phyloP scores from a whole-genome alignment of 1,140 invertebrate species.

The Cyclina sinensis region DNA sequence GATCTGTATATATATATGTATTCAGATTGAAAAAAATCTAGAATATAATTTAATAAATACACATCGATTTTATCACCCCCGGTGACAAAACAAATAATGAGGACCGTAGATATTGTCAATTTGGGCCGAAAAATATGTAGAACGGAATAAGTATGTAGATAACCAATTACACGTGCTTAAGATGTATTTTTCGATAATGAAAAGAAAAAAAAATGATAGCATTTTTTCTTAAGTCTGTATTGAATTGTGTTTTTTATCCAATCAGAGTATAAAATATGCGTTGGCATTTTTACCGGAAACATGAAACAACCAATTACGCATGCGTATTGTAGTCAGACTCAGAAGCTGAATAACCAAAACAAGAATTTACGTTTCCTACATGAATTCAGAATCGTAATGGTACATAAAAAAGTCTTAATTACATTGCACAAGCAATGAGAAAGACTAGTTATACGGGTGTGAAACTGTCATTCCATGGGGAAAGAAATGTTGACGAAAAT shows the following conservation, averaged over 20 bases:
- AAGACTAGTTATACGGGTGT: slow-evolving; percentile 78
- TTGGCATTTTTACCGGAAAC: slow-evolving; percentile 35
- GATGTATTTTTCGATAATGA: too few species aligned
- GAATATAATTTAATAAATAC: too few species aligned
- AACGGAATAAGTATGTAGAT: too few species aligned
- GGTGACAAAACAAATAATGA: too few species aligned
- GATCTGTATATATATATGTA: too few species aligned
- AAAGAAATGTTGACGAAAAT: slow-evolving; percentile 21
- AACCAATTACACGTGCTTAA: too few species aligned
- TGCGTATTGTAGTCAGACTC: slow-evolving; percentile 52
- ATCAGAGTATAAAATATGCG: not conserved
- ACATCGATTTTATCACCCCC: too few species aligned
- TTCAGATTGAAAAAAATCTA: too few species aligned
- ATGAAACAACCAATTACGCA: slow-evolving; percentile 64
- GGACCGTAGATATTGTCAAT: too few species aligned
- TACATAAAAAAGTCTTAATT: not conserved
- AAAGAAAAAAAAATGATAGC: too few species aligned
- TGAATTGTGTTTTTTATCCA: not conserved
- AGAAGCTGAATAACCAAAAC: slow-evolving; percentile 50
- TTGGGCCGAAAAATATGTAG: too few species aligned
- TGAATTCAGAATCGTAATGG: not conserved
- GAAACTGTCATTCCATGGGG: slow-evolving; percentile 70
- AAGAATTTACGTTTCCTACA: slow-evolving; percentile 45
- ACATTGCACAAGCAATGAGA: slow-evolving; percentile 77
- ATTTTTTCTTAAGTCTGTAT: too few species aligned